Evolutionary conservation across 2,797 vertebrate species (phyloP).

Genomic region (Staurois parvus): DNA sequence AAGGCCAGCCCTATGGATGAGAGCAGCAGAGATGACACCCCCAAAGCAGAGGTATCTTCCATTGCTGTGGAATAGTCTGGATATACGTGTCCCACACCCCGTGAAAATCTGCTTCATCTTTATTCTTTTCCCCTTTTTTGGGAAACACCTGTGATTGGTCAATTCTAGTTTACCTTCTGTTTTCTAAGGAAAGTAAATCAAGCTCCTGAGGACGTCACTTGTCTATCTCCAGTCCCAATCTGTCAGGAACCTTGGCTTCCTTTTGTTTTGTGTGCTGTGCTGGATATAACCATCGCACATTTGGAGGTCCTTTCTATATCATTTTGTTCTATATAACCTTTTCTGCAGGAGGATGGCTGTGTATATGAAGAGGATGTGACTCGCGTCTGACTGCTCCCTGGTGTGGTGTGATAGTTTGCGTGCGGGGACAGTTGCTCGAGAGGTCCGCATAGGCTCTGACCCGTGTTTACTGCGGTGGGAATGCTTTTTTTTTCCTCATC

Average conservation of each 20-base stretch:
- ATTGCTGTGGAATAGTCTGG: slow-evolving; percentile 87
- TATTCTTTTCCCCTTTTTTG: slow-evolving; percentile 71
- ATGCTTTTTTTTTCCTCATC: background rate
- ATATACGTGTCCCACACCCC: slow-evolving; percentile 54
- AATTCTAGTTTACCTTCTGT: slow-evolving; percentile 79
- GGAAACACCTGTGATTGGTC: slow-evolving; percentile 94
- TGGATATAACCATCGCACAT: background rate
- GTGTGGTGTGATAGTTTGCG: background rate
- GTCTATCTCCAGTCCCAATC: background rate
- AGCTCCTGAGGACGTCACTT: slow-evolving; percentile 57
- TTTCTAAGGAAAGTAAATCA: slow-evolving; percentile 60
- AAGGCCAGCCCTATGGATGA: slow-evolving; percentile 80
- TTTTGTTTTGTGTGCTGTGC: background rate
- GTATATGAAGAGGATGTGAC: background rate
- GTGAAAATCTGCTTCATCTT: background rate
- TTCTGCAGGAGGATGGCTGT: background rate
- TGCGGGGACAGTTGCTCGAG: background rate
- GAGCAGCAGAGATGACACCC: slow-evolving; percentile 78
- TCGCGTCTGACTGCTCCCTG: background rate
- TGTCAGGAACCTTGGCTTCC: background rate
- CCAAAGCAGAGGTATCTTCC: slow-evolving; percentile 85
- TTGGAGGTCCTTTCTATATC: background rate
- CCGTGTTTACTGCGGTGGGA: slow-evolving; percentile 3
- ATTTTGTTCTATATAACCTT: background rate
- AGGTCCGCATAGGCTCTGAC: background rate